Percentiles rank a stretch among this genome's conserved stretches.
phyloP scores from a whole-genome alignment of 2,888 invertebrate genomes.

The Caenorhabditis imperialis region DNA sequence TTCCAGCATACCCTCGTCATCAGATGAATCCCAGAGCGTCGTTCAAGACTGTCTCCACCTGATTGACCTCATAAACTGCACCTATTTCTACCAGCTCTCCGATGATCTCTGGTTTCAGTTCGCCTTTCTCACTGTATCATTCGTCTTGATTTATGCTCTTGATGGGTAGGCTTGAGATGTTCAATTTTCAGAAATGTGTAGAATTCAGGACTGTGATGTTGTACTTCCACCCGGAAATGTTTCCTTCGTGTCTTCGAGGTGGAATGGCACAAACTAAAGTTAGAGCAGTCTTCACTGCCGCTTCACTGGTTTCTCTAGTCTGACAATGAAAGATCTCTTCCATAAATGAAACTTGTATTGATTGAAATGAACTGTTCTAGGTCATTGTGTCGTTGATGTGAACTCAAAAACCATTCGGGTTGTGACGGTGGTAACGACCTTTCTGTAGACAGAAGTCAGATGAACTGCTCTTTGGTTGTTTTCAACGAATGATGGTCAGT shows the following conservation, averaged over 20 bases:
- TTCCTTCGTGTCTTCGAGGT: slow-evolving; percentile 25
- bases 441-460: not conserved
- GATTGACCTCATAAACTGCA: slow-evolving; percentile 33
- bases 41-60: slow-evolving; percentile 41
- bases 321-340: slow-evolving; percentile 3
- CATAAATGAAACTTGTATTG: no score
- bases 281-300: slow-evolving; percentile 21
- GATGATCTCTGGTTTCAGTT: slow-evolving; percentile 36
- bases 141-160: slow-evolving; percentile 32
- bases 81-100: slow-evolving; percentile 23
- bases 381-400: no score
- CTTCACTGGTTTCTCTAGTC: slow-evolving; percentile 23
- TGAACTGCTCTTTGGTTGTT: no score
- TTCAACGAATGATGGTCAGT: no score
- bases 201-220: slow-evolving; percentile 36
- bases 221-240: slow-evolving; percentile 44
- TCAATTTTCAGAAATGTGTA: not conserved
- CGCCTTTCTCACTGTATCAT: slow-evolving; percentile 33
- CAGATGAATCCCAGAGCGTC: no score
- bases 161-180: slow-evolving; percentile 23
- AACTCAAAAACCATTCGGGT: not conserved
- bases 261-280: slow-evolving; percentile 25
- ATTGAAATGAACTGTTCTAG: no score
- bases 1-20: no score
- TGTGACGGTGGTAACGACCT: not conserved